Base-by-base conservation (phyloP, 2,888 invertebrate species). In the Drosophila histrio region DNA sequence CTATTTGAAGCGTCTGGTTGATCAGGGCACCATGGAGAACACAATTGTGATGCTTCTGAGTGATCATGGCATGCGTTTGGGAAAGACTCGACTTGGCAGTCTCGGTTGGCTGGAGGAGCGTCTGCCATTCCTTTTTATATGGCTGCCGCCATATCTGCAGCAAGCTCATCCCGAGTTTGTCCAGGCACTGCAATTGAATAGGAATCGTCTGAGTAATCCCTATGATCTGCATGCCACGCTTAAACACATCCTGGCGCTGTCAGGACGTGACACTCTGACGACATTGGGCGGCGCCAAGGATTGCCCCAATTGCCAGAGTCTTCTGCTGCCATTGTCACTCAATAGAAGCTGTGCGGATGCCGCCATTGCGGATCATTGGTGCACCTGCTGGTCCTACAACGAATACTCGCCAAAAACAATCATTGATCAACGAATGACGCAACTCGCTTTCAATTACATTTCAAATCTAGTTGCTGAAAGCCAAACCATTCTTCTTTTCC, bases 31-130 rank as follows among this genome's bases (percentile, higher is more conserved):
- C 8, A 79, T 94, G 22, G 93, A 94, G 39, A 26, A 71, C 2
- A 76, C 95, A 1, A 93, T 96, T 75, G 91, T 96, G 0, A 92
- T 96, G 38, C 94, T 96, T 57, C 91, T 96, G 50, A 96, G 96
- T 82, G 96, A 96, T 84, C 96, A 96, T 79, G 96, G 96, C 0
- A 93, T 95, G 79, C 93, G 96, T 7, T 95, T 94, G 85, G 96
- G 96, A 0, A 92, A 93, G 11, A 93, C 94, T 34, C 93, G 96
- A 4, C 91, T 93, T 38, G 93, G 94, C 5, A 92, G 93, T 47
- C 93, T 94, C 28, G 95, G 96, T 0, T 96, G 95, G 93, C 93
- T 95, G 74, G 96, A 96, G 85, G 95, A 96, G 79, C 93, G 96
- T 15, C 86, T 96, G 78, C 96, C 96, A 0, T 94, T 94, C 77